Evolutionary conservation across 2,797 vertebrate genomes (phyloP).

Genomic region (Adrianichthys oophorus): DNA sequence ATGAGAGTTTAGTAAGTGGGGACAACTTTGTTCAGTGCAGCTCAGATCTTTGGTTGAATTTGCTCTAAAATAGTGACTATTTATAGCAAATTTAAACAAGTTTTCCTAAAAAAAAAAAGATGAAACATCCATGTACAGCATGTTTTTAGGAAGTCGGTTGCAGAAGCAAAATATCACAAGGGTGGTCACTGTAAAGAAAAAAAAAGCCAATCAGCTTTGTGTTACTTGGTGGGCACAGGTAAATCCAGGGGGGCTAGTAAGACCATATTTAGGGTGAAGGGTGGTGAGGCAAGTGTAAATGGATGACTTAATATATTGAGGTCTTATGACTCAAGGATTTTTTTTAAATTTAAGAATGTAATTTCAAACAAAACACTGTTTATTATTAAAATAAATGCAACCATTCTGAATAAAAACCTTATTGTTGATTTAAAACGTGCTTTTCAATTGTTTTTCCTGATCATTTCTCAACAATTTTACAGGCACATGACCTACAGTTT

Average conservation of each 20-base stretch:
- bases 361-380: constrained; percentile 36
- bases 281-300: constrained; percentile 2
- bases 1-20: constrained; percentile 8
- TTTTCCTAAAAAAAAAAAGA: background rate
- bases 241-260: constrained; percentile 11
- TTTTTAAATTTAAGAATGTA: constrained; percentile 30
- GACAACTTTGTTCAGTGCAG: constrained; percentile 2
- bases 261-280: constrained; percentile 6
- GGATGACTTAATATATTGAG: constrained; percentile 31
- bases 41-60: background rate
- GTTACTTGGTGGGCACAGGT: background rate
- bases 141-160: constrained; percentile 8
- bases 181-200: too few relatives aligned
- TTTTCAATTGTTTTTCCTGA: background rate
- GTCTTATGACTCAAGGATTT: constrained; percentile 44
- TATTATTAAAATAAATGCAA: constrained; percentile 23
- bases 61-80: constrained; percentile 6
- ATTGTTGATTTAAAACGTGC: constrained; percentile 1
- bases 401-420: constrained; percentile 46
- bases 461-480: too few relatives aligned
- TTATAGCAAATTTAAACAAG: constrained; percentile 11
- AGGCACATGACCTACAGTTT: too few relatives aligned
- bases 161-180: constrained; percentile 3
- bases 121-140: background rate
- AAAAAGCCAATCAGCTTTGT: too few relatives aligned